Evolutionary conservation across 1,140 invertebrate genomes (phyloP).

Genomic region (Drosophila punjabiensis): DNA sequence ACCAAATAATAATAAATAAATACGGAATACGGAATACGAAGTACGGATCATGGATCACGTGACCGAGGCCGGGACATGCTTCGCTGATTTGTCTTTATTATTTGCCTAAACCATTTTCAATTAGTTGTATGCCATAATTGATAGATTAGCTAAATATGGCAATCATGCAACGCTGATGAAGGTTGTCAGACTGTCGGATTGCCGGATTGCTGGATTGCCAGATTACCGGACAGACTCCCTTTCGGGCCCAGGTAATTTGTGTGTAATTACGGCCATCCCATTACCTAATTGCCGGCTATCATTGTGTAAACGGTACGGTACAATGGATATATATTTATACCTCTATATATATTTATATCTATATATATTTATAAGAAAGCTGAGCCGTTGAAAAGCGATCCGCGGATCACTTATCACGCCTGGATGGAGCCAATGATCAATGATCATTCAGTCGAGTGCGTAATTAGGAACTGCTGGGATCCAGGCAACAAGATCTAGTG

Average conservation of each 20-base stretch:
- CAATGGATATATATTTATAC: neutral
- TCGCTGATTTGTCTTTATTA: constrained; percentile 55
- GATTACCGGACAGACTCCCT: constrained; percentile 28
- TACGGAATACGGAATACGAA: constrained; percentile 7
- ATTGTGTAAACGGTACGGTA: constrained; percentile 28
- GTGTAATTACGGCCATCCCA: constrained; percentile 36
- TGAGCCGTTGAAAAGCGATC: constrained; percentile 9
- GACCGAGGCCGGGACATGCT: constrained; percentile 50
- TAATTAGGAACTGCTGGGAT: constrained; percentile 17
- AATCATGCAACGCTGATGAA: constrained; percentile 53
- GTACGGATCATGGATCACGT: constrained; percentile 46
- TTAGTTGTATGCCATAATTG: constrained; percentile 59
- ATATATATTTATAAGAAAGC: constrained; percentile 17
- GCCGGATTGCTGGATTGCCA: constrained; percentile 19
- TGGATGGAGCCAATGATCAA: constrained; percentile 9
- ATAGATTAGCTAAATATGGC: constrained; percentile 54
- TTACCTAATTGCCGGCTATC: constrained; percentile 31
- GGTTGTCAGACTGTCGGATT: constrained; percentile 31
- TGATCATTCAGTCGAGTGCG: constrained; percentile 28
- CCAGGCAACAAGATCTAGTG: constrained; percentile 1
- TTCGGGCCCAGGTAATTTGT: constrained; percentile 36
- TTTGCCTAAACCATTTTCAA: constrained; percentile 61
- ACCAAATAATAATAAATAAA: neutral
- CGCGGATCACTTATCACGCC: constrained; percentile 15
- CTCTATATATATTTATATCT: neutral